phyloP scores from a whole-genome alignment of 2,113 vertebrate genomes.

The Notechis scutatus region DNA sequence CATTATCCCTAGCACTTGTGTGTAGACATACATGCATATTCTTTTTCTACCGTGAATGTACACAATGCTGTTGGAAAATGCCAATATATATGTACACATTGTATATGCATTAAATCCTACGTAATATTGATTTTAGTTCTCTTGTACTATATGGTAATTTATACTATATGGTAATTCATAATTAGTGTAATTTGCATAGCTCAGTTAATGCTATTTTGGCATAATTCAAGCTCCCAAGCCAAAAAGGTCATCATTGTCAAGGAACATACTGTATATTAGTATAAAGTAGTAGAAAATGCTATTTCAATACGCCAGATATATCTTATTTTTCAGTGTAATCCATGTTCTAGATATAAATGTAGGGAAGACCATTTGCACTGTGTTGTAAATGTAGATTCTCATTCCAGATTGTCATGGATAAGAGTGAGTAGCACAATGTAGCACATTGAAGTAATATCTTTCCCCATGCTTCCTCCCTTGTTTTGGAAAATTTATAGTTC shows the following conservation, averaged over 20 bases:
- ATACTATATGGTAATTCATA: neutral
- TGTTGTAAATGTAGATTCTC: neutral
- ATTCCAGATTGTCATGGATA: neutral
- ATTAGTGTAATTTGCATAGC: neutral
- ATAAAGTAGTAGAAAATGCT: neutral
- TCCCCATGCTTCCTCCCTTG: neutral
- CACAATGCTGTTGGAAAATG: neutral
- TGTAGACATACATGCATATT: neutral
- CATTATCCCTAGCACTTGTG: neutral
- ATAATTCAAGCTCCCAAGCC: neutral
- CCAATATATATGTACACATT: neutral
- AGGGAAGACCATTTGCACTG: neutral
- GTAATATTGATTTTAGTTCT: neutral
- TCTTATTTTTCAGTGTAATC: neutral
- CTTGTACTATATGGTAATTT: neutral
- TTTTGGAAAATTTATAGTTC: constrained; percentile 1
- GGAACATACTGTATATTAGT: neutral
- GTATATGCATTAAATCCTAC: neutral
- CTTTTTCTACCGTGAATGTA: neutral
- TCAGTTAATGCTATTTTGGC: neutral
- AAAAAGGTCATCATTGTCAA: neutral
- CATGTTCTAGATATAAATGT: neutral
- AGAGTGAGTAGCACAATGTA: neutral
- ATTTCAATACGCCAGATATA: neutral
- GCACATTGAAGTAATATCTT: neutral